Evolutionary conservation across 2,113 vertebrate genomes (phyloP), one percentile per base, ranked within the genome.

Genomic region (Mugil cephalus): DNA sequence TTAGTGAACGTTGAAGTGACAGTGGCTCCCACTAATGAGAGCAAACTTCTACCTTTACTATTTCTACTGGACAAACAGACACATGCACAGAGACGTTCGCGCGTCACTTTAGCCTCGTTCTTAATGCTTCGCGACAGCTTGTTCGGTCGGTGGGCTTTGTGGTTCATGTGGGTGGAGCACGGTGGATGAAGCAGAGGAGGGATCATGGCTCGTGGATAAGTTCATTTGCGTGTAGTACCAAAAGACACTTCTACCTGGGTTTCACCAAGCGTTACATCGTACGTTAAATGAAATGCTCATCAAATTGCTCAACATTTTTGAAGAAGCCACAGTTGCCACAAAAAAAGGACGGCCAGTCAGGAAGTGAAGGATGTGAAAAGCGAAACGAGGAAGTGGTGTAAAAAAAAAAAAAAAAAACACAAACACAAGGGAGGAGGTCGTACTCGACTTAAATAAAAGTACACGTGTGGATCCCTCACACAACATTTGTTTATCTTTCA

Each of bases 21-120:
- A 72, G 50, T 39, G 46, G 21, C 30, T 68, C 51, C 61, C 51
- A 24, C 72, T 87, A 88, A 90, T 83, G 82, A 88, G 77, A 74
- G 38, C 30, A 45, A 68, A 66, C 76, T 68, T 48, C 56, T 38
- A 78, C 69, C 79, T 68, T 70, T 69, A n/a, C 45, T 24, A 54
- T 68, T 39, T 56, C 51, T 40, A 46, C 24, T 6, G 14, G 38
- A 62, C 69, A 62, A 15, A 47, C 61, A 59, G 52, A 58, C 54
- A 61, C 51, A 64, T 1, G 43, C 34, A 72, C 18, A 43, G 21
- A 50, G 39, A 36, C 21, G 36, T 19, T 18, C 30, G 21, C 7
- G 15, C 51, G 39, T 77, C 82, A 63, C 68, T 71, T 24, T 53
- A 53, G 17, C 17, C 24, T 24, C 53, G 17, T 36, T 21, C 52